Evolutionary conservation across 92 coral and sea anemone species (phyloP).

Genomic region (Porites rus): DNA sequence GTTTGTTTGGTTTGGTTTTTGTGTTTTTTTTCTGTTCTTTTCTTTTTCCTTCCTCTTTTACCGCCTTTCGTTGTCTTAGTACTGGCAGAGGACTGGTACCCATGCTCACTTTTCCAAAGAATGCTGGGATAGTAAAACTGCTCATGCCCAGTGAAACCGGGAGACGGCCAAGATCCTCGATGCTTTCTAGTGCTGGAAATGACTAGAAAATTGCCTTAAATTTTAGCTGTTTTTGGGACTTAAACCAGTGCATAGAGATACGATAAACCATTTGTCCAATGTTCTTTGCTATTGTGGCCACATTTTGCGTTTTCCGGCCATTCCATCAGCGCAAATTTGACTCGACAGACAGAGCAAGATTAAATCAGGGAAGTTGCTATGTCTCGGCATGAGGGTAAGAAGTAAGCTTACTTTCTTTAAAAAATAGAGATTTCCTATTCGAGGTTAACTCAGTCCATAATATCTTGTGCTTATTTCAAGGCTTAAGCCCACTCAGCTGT

Average conservation of each 20-base stretch:
- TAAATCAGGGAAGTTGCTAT: slow-evolving; percentile 65
- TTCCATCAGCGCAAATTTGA: slow-evolving; percentile 42
- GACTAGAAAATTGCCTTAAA: slow-evolving; percentile 14
- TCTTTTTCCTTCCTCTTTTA: too few species aligned
- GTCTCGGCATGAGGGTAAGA: slow-evolving; percentile 99
- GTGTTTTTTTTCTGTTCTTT: too few species aligned
- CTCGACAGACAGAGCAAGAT: slow-evolving; percentile 16
- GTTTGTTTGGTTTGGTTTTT: too few species aligned
- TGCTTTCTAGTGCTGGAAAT: slow-evolving; percentile 40
- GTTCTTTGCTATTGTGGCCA: slow-evolving; percentile 62
- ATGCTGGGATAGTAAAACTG: slow-evolving; percentile 35
- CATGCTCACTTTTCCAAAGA: background rate
- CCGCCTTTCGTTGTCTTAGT: too few species aligned
- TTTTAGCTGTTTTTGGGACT: slow-evolving; percentile 23
- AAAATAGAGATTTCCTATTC: background rate
- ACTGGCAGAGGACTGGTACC: too few species aligned
- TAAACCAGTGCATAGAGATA: slow-evolving; percentile 2
- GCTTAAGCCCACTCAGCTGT: slow-evolving; percentile 7
- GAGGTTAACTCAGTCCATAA: background rate
- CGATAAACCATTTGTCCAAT: slow-evolving; percentile 63
- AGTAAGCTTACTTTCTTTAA: slow-evolving; percentile 62
- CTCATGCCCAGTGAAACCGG: slow-evolving; percentile 65
- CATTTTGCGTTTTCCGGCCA: slow-evolving; percentile 50
- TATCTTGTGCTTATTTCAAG: background rate
- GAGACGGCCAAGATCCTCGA: slow-evolving; percentile 37